These are phyloP conservation scores for Thymallus thymallus DNA, from an alignment of 2,113 vertebrate species.

Conservation along the genomic window DNA sequence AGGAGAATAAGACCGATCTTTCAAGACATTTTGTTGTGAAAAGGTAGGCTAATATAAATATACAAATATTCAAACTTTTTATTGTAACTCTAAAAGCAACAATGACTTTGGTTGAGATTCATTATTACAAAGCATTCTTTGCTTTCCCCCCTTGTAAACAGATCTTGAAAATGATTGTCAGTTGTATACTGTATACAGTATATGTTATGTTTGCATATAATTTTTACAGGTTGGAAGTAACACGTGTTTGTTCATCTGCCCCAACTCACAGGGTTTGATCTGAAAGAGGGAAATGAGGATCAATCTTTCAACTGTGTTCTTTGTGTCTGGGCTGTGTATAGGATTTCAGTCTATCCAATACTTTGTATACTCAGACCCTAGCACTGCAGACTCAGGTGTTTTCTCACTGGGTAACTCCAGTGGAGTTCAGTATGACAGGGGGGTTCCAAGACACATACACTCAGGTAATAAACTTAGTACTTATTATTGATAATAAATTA, in stretches of 20 bases:
- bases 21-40: not conserved
- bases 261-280: not conserved
- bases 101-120: not conserved
- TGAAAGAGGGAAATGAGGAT: constrained; percentile 10
- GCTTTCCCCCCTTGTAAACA: not conserved
- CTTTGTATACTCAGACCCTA: not conserved
- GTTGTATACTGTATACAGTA: not conserved
- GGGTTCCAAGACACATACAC: not conserved
- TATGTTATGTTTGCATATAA: not conserved
- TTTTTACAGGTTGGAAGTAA: not conserved
- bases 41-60: not conserved
- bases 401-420: accelerated
- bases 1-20: not conserved
- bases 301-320: not conserved
- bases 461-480: constrained; percentile 11
- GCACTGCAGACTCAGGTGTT: accelerated
- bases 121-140: not conserved
- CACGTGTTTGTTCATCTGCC: not conserved
- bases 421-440: not conserved
- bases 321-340: constrained; percentile 31
- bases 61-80: not conserved
- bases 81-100: not conserved
- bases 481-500: not conserved
- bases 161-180: not conserved
- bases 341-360: constrained; percentile 35